Base-by-base conservation (phyloP, 2,797 vertebrate species). In the Pseudomugil tenellus region DNA sequence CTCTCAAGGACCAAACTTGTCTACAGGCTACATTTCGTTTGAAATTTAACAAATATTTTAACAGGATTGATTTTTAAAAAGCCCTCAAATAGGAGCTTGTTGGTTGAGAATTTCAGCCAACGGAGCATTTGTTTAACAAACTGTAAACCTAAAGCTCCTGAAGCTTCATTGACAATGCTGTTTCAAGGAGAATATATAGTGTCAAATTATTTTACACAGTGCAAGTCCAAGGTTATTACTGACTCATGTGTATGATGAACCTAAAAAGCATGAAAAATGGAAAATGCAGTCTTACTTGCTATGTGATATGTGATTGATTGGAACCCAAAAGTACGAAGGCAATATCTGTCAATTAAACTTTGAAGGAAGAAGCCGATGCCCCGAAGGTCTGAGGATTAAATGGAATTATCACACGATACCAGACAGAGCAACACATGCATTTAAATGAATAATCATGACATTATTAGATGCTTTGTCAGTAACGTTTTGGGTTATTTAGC, bases 321-420 rank as follows among this genome's bases (percentile, higher is more conserved):
- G 23, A 54, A n/a, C n/a, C 6, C 5, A 21, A 35, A 34, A 17
- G 17, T 16, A 2, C 26, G 52, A 67, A 58, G 48, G 2, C 11
- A 1, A 13, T 58, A 41, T 63, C 19, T 26, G 26, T 46, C 67
- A 11, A n/a, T 64, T 14, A 57, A 32, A 26, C 53, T 43, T 60
- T 13, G 68, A 58, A 19, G 35, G 55, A 43, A 70, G 58, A 72
- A 31, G 41, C 51, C 43, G 12, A 29, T 70, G 43, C 26, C 39
- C 32, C 55, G 53, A 37, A 37, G 37, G 41, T 67, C 53, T 68
- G 53, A 41, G 59, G 7, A 35, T 58, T 76, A 72, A 74, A 75
- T 59, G 16, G 26, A 57, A 74, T 67, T 48, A 72, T 76, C 49
- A 39, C 39, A 72, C 23, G 63, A 66, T 53, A 73, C 59, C 31